These are phyloP conservation scores for Amiota mariae DNA, from an alignment of 2,888 invertebrate genomes.

Conservation along the genomic window DNA sequence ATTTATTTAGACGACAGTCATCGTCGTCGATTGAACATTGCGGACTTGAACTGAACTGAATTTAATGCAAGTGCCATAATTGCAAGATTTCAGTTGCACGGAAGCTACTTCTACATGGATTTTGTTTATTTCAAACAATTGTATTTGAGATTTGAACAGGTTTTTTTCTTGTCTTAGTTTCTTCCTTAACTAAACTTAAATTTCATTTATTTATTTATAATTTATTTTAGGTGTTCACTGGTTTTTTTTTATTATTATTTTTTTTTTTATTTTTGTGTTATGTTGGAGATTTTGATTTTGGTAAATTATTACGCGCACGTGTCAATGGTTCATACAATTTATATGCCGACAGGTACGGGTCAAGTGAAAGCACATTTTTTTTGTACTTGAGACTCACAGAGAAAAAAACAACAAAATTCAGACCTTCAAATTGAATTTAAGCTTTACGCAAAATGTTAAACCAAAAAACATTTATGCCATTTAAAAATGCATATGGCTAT, in stretches of 20 bases:
- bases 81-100: conserved; percentile 21
- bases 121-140: not conserved
- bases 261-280: conserved; percentile 22
- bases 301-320: conserved; percentile 66
- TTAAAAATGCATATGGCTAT: too few species aligned
- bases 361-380: conserved; percentile 71
- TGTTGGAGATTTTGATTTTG: conserved; percentile 37
- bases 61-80: conserved; percentile 18
- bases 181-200: not conserved
- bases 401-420: conserved; percentile 26
- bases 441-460: conserved; percentile 33
- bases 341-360: conserved; percentile 69
- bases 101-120: conserved; percentile 3
- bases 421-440: conserved; percentile 66
- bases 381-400: conserved; percentile 16
- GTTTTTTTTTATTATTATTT: too few species aligned
- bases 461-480: too few species aligned
- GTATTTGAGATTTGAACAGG: not conserved
- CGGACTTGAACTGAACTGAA: not conserved
- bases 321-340: conserved; percentile 67
- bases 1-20: conserved; percentile 5
- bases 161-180: not conserved
- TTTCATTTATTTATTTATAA: conserved; percentile 17
- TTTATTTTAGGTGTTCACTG: not conserved
- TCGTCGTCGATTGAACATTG: too few species aligned